These are phyloP conservation scores for Noctuana brunneofusca DNA, from an alignment of 2,888 invertebrate species.

Conservation along the genomic window DNA sequence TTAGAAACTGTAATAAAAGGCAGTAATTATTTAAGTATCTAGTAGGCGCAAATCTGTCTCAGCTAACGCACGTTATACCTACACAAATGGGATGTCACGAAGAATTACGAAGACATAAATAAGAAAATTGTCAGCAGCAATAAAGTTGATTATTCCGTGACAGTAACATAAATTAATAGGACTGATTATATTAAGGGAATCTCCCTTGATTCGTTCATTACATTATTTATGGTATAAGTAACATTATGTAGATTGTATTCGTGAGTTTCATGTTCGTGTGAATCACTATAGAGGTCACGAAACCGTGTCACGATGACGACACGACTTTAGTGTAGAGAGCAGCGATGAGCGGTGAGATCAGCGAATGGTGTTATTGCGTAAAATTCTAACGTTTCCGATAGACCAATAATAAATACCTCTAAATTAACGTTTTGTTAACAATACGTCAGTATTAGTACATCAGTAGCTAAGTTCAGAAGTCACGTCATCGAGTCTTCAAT, in stretches of 20 bases:
- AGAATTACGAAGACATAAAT: constrained; percentile 21
- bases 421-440: too few relatives aligned
- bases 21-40: constrained; percentile 14
- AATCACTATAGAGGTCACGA: constrained; percentile 41
- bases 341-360: constrained; percentile 12
- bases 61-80: constrained; percentile 4
- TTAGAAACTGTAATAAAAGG: neutral
- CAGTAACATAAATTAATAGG: constrained; percentile 32
- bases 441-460: too few relatives aligned
- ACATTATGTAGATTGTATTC: constrained; percentile 32
- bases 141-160: constrained; percentile 22
- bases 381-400: too few relatives aligned
- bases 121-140: constrained; percentile 20
- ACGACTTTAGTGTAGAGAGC: constrained; percentile 10
- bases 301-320: constrained; percentile 33
- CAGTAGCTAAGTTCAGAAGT: too few relatives aligned
- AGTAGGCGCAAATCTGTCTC: constrained; percentile 10
- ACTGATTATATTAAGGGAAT: constrained; percentile 29
- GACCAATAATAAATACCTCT: too few relatives aligned
- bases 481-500: too few relatives aligned
- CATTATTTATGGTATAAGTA: constrained; percentile 32
- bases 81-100: constrained; percentile 18
- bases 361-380: too few relatives aligned
- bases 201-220: constrained; percentile 26
- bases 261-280: constrained; percentile 35